A percentile compares a stretch with the other conserved stretches of the same genome.
These are phyloP conservation scores for Caenorhabditis panamensis DNA, from an alignment of 2,888 invertebrate species.

Conservation along the genomic window DNA sequence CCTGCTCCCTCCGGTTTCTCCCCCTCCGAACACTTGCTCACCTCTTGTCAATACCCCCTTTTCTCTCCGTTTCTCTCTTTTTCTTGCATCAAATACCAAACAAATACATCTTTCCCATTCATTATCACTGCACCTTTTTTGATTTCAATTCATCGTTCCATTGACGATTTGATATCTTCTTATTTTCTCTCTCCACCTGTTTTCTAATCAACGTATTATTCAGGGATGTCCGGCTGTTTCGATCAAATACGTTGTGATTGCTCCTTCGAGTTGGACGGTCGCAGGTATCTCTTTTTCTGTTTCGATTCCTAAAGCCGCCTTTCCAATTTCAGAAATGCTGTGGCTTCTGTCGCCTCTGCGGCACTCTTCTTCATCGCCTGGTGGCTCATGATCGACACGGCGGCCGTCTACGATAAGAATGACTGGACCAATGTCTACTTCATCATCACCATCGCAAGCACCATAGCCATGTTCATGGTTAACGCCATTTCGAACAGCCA, in stretches of 20 bases:
- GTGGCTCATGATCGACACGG: slow-evolving; percentile 98
- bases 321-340: slow-evolving; percentile 85
- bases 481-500: slow-evolving; percentile 91
- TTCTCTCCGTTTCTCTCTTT: slow-evolving; percentile 27
- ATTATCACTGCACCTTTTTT: no score
- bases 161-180: slow-evolving; percentile 16
- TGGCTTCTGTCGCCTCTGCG: slow-evolving; percentile 91
- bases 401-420: slow-evolving; percentile 86
- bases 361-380: slow-evolving; percentile 94
- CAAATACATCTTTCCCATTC: slow-evolving; percentile 6
- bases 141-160: slow-evolving; percentile 8
- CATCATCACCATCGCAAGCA: slow-evolving; percentile 94
- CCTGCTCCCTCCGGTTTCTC: slow-evolving; percentile 26
- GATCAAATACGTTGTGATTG: slow-evolving; percentile 75
- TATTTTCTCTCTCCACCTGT: slow-evolving; percentile 2
- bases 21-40: slow-evolving; percentile 35
- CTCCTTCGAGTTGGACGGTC: slow-evolving; percentile 88
- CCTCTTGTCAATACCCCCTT: slow-evolving; percentile 39
- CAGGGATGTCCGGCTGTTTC: slow-evolving; percentile 76
- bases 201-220: slow-evolving; percentile 5
- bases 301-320: background rate
- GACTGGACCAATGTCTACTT: slow-evolving; percentile 86
- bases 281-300: slow-evolving; percentile 83
- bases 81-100: slow-evolving; percentile 18
- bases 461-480: slow-evolving; percentile 94